These are phyloP conservation scores for Gallinago nigripennis DNA, from an alignment of 2,797 vertebrate species.

Conservation along the genomic window DNA sequence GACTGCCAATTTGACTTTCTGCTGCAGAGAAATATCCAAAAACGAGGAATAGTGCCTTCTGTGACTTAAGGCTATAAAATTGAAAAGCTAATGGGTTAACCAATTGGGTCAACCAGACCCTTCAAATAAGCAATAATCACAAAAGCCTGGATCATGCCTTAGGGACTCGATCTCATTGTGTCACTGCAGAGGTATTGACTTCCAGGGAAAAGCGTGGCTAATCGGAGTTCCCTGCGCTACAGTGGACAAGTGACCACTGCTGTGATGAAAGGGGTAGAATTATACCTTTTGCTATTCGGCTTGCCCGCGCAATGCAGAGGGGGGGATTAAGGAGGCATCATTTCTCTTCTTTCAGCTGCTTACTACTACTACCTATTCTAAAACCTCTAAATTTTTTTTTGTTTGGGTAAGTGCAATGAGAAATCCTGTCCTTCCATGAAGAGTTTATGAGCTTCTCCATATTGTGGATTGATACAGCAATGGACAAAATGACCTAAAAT, in stretches of 20 bases:
- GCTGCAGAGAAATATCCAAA: background rate
- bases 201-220: background rate
- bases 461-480: background rate
- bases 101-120: constrained; percentile 49
- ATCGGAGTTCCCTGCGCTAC: background rate
- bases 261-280: background rate
- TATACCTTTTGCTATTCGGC: background rate
- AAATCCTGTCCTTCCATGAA: background rate
- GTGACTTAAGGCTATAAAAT: constrained; percentile 32
- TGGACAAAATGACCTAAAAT: background rate
- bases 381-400: background rate
- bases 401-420: background rate
- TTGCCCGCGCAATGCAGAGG: background rate
- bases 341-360: background rate
- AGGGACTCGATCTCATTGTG: constrained; percentile 19
- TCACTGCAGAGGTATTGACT: background rate
- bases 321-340: background rate
- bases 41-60: constrained; percentile 2
- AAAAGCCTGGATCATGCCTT: constrained; percentile 29
- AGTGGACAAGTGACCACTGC: background rate
- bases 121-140: constrained; percentile 37
- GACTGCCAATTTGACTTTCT: constrained; percentile 33
- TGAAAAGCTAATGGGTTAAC: constrained; percentile 45
- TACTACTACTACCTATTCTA: background rate
- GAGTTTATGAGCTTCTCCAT: background rate